Evolutionary conservation across 2,113 vertebrate genomes (phyloP).

Genomic region (Haemorhous mexicanus): DNA sequence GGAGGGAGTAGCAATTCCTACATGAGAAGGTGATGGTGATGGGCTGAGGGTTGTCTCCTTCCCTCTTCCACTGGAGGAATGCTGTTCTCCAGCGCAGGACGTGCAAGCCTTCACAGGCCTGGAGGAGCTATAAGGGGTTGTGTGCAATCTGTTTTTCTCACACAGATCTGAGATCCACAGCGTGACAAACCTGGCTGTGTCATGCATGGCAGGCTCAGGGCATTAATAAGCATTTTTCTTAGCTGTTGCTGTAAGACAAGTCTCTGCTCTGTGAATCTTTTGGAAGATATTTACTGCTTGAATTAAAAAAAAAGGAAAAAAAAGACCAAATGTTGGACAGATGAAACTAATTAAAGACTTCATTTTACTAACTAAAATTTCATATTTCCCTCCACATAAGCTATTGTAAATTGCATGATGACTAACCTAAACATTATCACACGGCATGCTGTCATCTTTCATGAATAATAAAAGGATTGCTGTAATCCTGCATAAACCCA

Average conservation of each 20-base stretch:
- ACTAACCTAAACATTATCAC: slow-evolving; percentile 37
- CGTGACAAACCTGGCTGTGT: slow-evolving; percentile 1
- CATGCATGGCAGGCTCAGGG: not conserved
- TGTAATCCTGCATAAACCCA: slow-evolving; percentile 31
- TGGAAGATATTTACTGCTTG: slow-evolving; percentile 23
- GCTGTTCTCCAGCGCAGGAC: fast-evolving
- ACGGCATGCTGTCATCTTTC: slow-evolving; percentile 10
- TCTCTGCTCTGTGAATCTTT: not conserved
- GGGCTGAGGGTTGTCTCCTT: not conserved
- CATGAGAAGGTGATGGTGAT: not conserved
- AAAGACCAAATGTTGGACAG: not conserved
- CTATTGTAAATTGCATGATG: slow-evolving; percentile 34
- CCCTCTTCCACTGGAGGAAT: not conserved
- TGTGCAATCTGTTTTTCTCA: slow-evolving; percentile 24
- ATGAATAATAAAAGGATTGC: slow-evolving; percentile 32
- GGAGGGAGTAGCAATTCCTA: not conserved
- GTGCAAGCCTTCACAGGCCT: not conserved
- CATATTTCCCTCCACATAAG: not conserved
- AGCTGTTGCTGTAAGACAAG: not conserved
- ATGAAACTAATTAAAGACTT: slow-evolving; percentile 38
- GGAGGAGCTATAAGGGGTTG: not conserved
- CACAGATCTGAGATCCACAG: not conserved
- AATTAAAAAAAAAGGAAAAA: not conserved
- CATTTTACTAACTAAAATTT: slow-evolving; percentile 25
- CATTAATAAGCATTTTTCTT: slow-evolving; percentile 11